Evolutionary conservation across 2,113 vertebrate species (phyloP), one percentile per base, ranked within the genome.

Genomic region (Aythya baeri): DNA sequence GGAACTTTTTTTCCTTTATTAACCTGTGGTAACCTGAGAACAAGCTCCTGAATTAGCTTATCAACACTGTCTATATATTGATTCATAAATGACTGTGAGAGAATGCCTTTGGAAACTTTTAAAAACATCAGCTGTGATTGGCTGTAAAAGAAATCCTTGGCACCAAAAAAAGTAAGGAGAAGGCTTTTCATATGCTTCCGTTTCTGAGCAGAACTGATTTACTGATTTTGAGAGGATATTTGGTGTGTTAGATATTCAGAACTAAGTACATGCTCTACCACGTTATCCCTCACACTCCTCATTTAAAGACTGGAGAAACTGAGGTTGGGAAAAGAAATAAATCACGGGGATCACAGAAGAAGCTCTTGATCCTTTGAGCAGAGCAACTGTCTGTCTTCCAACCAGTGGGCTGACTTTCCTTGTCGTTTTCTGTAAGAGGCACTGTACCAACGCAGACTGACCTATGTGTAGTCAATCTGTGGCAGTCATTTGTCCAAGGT

Each of bases 11-110:
- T 65, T 57, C 58, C 46, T 83, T 67, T 93, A 73, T 79, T 80
- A 76, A 86, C n/a, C 27, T 58, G 36, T 79, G 57, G 79, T 77
- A 92, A 94, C 58, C 0, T 0, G 70, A 96, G 83, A 81, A 44
- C 38, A 49, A 68, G 66, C 26, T 89, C 86, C 71, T 84, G 57
- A 94, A 89, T 94, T 89, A 86, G n/a, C 58, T 92, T 79, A 66
- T 93, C 80, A 87, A 55, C 66, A 49, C 25, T 58, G 27, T 38
- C 70, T 87, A 11, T 17, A 17, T 52, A 17, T 62, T 81, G 80
- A 59, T 55, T 91, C 80, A 81, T 75, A 80, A 95, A 59, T 55
- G 49, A 49, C 68, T 91, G 83, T 43, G 61, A 38, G 14, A 94
- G 29, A 88, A 83, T 50, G 10, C n/a, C 49, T 84, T 86, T 65